Conservation (phyloP, 2,797 vertebrate species). For the Rhinophrynus dorsalis region DNA sequence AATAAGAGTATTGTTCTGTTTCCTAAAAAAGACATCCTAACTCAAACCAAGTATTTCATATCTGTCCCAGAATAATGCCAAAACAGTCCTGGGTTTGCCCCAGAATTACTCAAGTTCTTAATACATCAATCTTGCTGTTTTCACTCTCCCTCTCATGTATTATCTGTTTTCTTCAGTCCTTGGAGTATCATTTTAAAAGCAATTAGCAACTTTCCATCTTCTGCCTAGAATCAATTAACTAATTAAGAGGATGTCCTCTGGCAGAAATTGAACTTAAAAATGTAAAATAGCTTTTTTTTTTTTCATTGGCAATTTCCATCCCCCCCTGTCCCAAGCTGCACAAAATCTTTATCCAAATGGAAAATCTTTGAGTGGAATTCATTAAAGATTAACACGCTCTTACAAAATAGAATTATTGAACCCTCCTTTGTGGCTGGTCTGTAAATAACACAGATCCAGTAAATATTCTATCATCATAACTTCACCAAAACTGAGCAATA, state of each 20-base stretch:
- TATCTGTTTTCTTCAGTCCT: slow-evolving; percentile 30
- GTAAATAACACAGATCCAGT: slow-evolving; percentile 6
- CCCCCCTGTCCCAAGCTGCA: slow-evolving; percentile 19
- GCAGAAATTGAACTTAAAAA: slow-evolving; percentile 45
- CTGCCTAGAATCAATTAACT: slow-evolving; percentile 47
- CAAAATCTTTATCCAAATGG: slow-evolving; percentile 31
- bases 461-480: too few species aligned
- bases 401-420: slow-evolving; percentile 21
- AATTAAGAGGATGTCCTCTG: slow-evolving; percentile 47
- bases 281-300: slow-evolving; percentile 31
- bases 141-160: slow-evolving; percentile 25
- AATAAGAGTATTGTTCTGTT: too few species aligned
- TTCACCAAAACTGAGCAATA: too few species aligned
- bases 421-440: not conserved
- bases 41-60: too few species aligned
- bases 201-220: slow-evolving; percentile 46
- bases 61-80: too few species aligned
- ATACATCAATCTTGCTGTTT: not conserved
- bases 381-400: slow-evolving; percentile 29
- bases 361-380: slow-evolving; percentile 33
- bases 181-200: slow-evolving; percentile 45
- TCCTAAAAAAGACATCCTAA: too few species aligned
- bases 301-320: not conserved
- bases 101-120: too few species aligned
- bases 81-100: too few species aligned